phyloP scores from a whole-genome alignment of 2,888 invertebrate genomes.

The Corbicula japonica region DNA sequence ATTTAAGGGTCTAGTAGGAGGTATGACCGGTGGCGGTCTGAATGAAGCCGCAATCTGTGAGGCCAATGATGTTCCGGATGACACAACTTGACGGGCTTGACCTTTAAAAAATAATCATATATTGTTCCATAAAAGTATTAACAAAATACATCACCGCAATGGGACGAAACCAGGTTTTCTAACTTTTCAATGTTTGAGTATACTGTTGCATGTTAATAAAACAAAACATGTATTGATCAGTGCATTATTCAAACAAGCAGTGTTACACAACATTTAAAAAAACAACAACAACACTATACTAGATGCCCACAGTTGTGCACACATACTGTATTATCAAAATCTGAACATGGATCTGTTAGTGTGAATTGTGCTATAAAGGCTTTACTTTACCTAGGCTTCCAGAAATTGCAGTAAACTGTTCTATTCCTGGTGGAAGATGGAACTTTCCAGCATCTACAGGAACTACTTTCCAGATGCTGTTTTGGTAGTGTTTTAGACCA shows the following conservation, averaged over 20 bases:
- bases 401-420: constrained; percentile 12
- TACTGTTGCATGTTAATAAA: constrained; percentile 2
- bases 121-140: constrained; percentile 10
- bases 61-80: constrained; percentile 1
- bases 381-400: constrained; percentile 13
- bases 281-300: no score
- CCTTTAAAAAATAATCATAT: constrained; percentile 14
- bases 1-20: constrained; percentile 1
- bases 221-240: constrained; percentile 12
- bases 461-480: constrained; percentile 11
- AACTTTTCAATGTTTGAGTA: constrained; percentile 5
- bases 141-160: constrained; percentile 15
- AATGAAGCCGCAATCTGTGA: constrained; percentile 2
- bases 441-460: constrained; percentile 13
- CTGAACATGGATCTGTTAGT: constrained; percentile 15
- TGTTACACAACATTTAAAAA: constrained; percentile 1
- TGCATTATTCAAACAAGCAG: constrained; percentile 5
- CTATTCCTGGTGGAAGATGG: constrained; percentile 10
- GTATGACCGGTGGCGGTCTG: not conserved
- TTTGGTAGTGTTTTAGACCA: constrained; percentile 13
- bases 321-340: constrained; percentile 11
- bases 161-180: constrained; percentile 10
- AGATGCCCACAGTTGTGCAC: constrained; percentile 15
- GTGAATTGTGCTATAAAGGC: constrained; percentile 1
- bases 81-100: constrained; percentile 13